A percentile compares a stretch with the other conserved stretches of the same genome.
phyloP scores from a whole-genome alignment of 2,888 invertebrate genomes.

The Volucella zonaria region DNA sequence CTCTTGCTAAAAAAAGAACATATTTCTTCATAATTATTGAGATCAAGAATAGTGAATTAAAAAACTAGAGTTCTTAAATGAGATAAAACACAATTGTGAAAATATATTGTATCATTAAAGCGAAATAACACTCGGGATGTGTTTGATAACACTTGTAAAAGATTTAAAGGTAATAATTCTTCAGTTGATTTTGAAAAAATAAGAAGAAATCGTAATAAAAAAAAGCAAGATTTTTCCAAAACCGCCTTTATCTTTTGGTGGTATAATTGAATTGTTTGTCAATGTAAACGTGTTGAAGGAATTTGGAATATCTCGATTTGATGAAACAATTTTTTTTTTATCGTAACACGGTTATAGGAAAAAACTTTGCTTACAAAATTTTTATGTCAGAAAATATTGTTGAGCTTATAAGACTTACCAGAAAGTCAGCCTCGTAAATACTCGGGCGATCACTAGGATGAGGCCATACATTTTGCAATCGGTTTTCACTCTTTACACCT shows the following conservation, averaged over 20 bases:
- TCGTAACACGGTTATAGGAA: not conserved
- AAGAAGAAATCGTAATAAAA: constrained; percentile 38
- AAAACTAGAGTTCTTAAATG: too few relatives aligned
- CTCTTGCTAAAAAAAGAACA: too few relatives aligned
- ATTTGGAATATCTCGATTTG: constrained; percentile 33
- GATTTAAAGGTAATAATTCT: too few relatives aligned
- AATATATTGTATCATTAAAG: too few relatives aligned
- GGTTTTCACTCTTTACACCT: too few relatives aligned
- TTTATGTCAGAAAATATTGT: constrained; percentile 29
- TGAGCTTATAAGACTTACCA: constrained; percentile 23
- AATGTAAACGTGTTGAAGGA: constrained; percentile 30
- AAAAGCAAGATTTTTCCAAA: constrained; percentile 21
- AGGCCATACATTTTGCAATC: too few relatives aligned
- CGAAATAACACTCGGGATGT: too few relatives aligned
- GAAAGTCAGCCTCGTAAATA: constrained; percentile 74
- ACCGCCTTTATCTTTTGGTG: constrained; percentile 18
- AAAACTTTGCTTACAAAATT: constrained; percentile 10
- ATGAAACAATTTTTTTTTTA: constrained; percentile 6
- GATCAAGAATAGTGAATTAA: too few relatives aligned
- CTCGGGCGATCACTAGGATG: too few relatives aligned
- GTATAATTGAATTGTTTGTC: constrained; percentile 1
- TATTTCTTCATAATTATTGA: too few relatives aligned
- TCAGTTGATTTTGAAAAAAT: constrained; percentile 15
- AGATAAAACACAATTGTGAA: too few relatives aligned
- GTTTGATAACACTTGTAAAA: too few relatives aligned